These are phyloP conservation scores for Sclerurus mexicanus DNA, from an alignment of 2,113 vertebrate genomes.

Conservation along the genomic window DNA sequence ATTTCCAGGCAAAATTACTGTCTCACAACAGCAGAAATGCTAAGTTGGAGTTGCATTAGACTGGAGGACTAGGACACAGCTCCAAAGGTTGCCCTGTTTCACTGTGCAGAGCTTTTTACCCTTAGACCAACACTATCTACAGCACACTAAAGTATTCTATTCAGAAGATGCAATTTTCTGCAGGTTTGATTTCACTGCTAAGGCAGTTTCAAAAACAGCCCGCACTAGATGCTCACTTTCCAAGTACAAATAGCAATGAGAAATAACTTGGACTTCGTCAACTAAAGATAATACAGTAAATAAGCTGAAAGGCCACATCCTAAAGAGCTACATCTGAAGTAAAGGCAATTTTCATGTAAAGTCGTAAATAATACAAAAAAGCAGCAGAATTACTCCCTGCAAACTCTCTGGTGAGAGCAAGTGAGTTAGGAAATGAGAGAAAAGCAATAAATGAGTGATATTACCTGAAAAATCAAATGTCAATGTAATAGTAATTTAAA, in stretches of 20 bases:
- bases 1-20: neutral
- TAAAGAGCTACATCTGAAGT: neutral
- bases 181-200: neutral
- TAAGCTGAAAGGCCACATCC: neutral
- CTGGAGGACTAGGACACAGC: neutral
- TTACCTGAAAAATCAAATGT: constrained; percentile 38
- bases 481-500: constrained; percentile 1
- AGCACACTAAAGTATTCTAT: neutral
- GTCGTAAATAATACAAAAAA: neutral
- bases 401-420: neutral
- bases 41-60: neutral
- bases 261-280: neutral
- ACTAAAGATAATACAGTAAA: neutral
- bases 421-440: neutral
- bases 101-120: neutral
- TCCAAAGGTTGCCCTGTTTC: neutral
- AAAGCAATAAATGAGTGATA: neutral
- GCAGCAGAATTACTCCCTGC: neutral
- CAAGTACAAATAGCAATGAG: neutral
- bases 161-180: neutral
- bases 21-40: neutral
- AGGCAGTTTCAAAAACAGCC: neutral
- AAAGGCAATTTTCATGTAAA: neutral
- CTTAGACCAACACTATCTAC: neutral
- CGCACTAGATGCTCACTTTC: neutral